Evolutionary conservation across 2,113 vertebrate genomes (phyloP).

Genomic region (Hyperoodon ampullatus): DNA sequence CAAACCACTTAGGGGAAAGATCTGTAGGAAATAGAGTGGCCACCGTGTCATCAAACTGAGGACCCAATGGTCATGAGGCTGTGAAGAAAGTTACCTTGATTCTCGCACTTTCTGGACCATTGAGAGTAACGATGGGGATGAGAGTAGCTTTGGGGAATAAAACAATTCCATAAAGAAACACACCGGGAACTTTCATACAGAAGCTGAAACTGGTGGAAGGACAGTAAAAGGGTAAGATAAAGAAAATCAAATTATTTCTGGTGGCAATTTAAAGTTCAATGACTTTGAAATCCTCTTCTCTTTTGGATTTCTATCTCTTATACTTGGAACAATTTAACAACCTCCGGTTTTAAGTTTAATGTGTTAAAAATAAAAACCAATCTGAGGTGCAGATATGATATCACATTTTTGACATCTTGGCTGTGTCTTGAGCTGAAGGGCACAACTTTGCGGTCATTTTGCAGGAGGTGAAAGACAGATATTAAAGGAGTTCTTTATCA

Average conservation of each 20-base stretch:
- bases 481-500: conserved; percentile 40
- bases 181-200: background rate
- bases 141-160: background rate
- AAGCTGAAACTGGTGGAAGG: background rate
- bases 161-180: background rate
- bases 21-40: background rate
- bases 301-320: conserved; percentile 65
- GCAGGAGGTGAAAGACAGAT: background rate
- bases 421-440: conserved; percentile 49
- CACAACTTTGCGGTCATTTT: conserved; percentile 35
- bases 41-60: background rate
- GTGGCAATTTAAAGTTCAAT: conserved; percentile 61
- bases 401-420: conserved; percentile 65
- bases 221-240: conserved; percentile 21
- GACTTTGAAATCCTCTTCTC: conserved; percentile 66
- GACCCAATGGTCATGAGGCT: background rate
- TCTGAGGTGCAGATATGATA: conserved; percentile 64
- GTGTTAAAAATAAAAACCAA: conserved; percentile 74
- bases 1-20: background rate
- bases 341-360: conserved; percentile 71
- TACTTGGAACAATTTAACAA: conserved; percentile 59
- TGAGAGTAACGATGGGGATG: fast-evolving
- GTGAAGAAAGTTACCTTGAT: background rate
- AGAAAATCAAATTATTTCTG: conserved; percentile 61
- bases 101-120: background rate